Evolutionary conservation across 37 sponge, comb jelly and placozoan genomes (phyloP), one percentile per base, ranked within the genome.

Genomic region (Chondrilla cf. caribensis): DNA sequence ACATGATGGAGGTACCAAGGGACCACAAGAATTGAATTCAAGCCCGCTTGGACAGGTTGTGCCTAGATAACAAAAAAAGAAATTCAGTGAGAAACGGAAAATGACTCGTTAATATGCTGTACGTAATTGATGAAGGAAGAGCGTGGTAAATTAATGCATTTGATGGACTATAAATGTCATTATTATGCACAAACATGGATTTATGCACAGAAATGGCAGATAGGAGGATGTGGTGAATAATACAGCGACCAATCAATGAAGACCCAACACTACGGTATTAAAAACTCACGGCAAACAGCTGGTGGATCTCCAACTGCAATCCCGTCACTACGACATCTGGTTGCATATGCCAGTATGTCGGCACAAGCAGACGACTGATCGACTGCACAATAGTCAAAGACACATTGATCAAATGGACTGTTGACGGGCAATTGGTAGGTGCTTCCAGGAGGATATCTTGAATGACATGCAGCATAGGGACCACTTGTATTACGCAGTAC

Each of bases 241-340:
- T n/a, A n/a, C n/a, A n/a, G n/a, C n/a, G n/a, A n/a, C n/a, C n/a
- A n/a, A n/a, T n/a, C n/a, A n/a, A n/a, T 26, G 29, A 22, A 60
- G 24, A 60, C 15, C 43, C 31, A n/a, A 28, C 54, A n/a, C 42
- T 54, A 51, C 17, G 57, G 44, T 11, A 14, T 11, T 11, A 14
- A 47, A 6, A 62, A 62, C 64, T 62, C 64, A 62, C 64, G 7
- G 15, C 64, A 62, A 62, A 62, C 22, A 62, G 25, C 64, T 62
- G 64, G 64, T 62, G 64, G 64, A 15, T 62, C 29, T 62, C 64
- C 64, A 5, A 28, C 29, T n/a, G 6, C 15, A 7, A 19, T 6
- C 4, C 64, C 64, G 15, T 15, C 6, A 19, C 22, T n/a, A 19
- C 15, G 64, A 62, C 64, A 62, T 62, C 15, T 6, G 22, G 6